Evolutionary conservation across 2,797 vertebrate species (phyloP), one percentile per base, ranked within the genome.

Genomic region (Rhyacichthys aspro): DNA sequence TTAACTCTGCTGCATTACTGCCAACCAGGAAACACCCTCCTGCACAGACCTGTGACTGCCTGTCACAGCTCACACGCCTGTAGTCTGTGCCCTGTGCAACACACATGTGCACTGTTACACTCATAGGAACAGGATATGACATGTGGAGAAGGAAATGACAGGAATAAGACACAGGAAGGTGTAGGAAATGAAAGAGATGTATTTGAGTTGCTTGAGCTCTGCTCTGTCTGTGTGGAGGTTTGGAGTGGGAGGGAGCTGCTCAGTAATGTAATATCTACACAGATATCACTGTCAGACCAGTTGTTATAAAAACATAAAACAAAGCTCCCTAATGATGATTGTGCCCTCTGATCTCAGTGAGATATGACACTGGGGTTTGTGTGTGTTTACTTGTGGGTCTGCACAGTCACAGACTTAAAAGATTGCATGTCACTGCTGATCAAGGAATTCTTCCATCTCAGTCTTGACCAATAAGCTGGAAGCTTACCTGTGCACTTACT

Each of bases 401-500:
- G 50, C 55, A 68, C 43, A 54, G 42, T 57, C 48, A 43, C 46
- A 39, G 17, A 9, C 57, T 57, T 41, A 36, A 11, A 46, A 59
- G 41, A 44, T 63, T 67, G 28, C 70, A 59, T 7, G 82, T 89
- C 89, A 78, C 66, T 77, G 64, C 63, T 48, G 36, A 86, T 90
- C 63, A 69, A 78, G 76, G 74, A 59, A 61, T 72, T 85, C 75
- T 54, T 87, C 87, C 67, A 84, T 91, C 89, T 87, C 72, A 68
- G 86, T 88, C 88, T 60, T 55, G 78, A 68, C 73, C 87, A 79
- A 88, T 91, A 80, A 81, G 48, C 60, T 55, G 59, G 55, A 48
- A 73, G 83, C 87, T 90, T 88, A 90, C 84, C 87, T 87, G 81
- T 85, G 86, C 88, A 87, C 85, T 87, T 84, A 89, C 85, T 85